Conservation (phyloP, 1,140 invertebrate genomes). For the Tetramorium alpestre region DNA sequence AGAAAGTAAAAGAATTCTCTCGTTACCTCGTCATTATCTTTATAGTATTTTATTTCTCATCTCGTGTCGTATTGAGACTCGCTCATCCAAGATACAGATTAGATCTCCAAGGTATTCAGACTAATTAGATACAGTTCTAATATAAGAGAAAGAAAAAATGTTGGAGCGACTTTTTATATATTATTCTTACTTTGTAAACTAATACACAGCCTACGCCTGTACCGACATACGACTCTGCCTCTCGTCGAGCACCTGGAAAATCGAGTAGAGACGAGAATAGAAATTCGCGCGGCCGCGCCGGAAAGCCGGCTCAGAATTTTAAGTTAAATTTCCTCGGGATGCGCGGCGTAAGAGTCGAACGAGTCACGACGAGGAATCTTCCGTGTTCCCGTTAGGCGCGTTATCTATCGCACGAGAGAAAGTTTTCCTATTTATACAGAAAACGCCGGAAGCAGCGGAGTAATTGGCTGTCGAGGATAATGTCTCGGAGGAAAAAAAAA, state of each 20-base stretch:
- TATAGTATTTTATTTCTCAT: not conserved
- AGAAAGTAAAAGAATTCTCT: not conserved
- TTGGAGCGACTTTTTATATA: not conserved
- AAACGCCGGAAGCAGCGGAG: conserved; percentile 40
- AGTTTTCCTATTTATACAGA: conserved; percentile 53
- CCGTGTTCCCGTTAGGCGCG: conserved; percentile 25
- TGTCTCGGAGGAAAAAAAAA: conserved; percentile 11
- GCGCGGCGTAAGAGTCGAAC: conserved; percentile 13
- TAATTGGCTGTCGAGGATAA: conserved; percentile 46
- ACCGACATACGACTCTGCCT: not conserved
- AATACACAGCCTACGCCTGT: not conserved
- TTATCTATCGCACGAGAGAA: conserved; percentile 14
- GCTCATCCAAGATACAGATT: not conserved
- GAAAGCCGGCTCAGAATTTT: conserved; percentile 17
- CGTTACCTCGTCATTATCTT: not conserved
- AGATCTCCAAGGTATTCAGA: not conserved
- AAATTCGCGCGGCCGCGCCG: conserved; percentile 13
- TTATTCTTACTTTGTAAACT: not conserved
- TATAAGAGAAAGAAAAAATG: not conserved
- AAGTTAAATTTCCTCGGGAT: conserved; percentile 5
- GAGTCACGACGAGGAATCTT: conserved; percentile 21
- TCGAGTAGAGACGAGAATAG: conserved; percentile 12
- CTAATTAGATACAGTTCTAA: not conserved
- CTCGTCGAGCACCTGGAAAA: not conserved
- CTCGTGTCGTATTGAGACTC: not conserved